Evolutionary conservation across 2,113 vertebrate genomes (phyloP).

Genomic region (Myiopsitta monachus): DNA sequence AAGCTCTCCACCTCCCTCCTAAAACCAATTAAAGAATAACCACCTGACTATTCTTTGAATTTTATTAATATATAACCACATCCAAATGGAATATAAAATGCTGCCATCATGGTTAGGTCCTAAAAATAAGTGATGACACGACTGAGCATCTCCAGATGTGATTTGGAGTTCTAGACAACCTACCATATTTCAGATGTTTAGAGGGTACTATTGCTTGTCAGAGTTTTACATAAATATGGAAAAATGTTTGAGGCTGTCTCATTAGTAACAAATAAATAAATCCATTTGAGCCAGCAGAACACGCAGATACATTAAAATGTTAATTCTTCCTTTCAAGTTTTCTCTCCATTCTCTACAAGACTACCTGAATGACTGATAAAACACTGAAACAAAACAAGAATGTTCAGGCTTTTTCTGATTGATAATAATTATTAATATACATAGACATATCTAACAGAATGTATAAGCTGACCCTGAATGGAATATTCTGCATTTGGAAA

Average conservation of each 20-base stretch:
- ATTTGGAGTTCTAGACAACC: neutral
- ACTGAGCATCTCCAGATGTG: neutral
- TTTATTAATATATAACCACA: neutral
- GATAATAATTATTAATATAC: neutral
- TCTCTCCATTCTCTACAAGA: neutral
- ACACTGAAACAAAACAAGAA: neutral
- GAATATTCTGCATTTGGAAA: neutral
- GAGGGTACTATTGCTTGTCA: neutral
- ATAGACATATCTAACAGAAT: neutral
- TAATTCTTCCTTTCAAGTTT: neutral
- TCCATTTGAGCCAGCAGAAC: neutral
- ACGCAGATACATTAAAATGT: neutral
- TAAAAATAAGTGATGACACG: neutral
- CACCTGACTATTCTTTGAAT: neutral
- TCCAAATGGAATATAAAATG: neutral
- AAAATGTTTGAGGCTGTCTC: neutral
- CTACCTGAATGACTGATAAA: neutral
- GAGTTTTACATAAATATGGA: neutral
- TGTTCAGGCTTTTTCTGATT: neutral
- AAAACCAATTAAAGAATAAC: neutral
- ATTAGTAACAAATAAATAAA: neutral
- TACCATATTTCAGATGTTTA: neutral
- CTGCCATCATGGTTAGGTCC: neutral
- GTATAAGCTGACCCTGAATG: neutral
- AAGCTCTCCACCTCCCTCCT: neutral